These are phyloP conservation scores for Pelecanoides urinatrix DNA, from an alignment of 2,113 vertebrate genomes.

Conservation along the genomic window DNA sequence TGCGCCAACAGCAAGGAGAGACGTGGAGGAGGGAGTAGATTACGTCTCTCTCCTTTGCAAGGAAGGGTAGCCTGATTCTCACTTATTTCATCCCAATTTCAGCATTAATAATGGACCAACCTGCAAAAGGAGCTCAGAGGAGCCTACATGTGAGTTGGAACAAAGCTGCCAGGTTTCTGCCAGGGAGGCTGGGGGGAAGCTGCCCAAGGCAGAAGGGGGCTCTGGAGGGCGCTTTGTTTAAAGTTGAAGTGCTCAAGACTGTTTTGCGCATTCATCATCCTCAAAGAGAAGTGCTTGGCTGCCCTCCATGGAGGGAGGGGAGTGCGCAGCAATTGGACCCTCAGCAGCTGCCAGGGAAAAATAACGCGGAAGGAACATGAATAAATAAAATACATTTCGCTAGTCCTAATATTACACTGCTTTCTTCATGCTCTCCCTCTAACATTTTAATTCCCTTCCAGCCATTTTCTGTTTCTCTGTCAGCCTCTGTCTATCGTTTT, in stretches of 20 bases:
- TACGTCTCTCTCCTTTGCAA: not conserved
- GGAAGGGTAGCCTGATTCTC: not conserved
- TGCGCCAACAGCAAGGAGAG: not conserved
- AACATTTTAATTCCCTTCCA: not conserved
- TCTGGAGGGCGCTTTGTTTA: not conserved
- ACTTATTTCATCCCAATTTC: not conserved
- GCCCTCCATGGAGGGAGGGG: not conserved
- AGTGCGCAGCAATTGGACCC: not conserved
- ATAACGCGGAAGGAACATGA: conserved; percentile 17
- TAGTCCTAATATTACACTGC: not conserved
- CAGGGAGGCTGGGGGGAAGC: not conserved
- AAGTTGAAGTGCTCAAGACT: not conserved
- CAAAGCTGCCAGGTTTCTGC: not conserved
- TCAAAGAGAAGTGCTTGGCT: conserved; percentile 27
- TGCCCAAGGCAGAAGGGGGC: not conserved
- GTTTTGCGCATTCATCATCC: not conserved
- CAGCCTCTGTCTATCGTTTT: not conserved
- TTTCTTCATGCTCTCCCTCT: not conserved
- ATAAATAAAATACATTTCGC: conserved; percentile 26
- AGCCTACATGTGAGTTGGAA: not conserved
- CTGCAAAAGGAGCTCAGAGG: not conserved
- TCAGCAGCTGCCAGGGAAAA: conserved; percentile 7
- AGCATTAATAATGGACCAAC: not conserved
- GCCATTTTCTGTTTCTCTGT: not conserved
- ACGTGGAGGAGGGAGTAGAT: not conserved